Percentiles rank a stretch among this genome's conserved stretches.
phyloP scores from a whole-genome alignment of 2,113 vertebrate species.

The Lota lota region DNA sequence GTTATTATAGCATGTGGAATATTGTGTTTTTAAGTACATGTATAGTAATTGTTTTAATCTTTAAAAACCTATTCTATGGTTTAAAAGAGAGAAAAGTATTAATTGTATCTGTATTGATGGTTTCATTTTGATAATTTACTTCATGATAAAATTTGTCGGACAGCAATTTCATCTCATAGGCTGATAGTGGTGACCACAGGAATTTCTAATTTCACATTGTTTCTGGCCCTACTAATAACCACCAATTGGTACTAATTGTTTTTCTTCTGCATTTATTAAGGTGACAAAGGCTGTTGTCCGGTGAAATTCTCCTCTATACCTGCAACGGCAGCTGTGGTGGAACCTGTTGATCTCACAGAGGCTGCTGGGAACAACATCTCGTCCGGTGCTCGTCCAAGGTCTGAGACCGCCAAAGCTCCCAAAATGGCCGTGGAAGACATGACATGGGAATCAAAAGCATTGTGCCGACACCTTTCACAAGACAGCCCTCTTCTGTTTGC shows the following conservation, averaged over 20 bases:
- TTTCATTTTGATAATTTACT: too few species aligned
- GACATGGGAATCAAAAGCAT: not conserved
- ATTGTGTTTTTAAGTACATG: not conserved
- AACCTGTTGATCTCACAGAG: not conserved
- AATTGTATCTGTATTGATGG: too few species aligned
- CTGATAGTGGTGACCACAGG: too few species aligned
- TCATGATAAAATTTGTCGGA: too few species aligned
- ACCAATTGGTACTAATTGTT: not conserved
- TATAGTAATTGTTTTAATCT: too few species aligned
- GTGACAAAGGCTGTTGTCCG: conserved; percentile 17
- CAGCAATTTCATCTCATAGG: too few species aligned
- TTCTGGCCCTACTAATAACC: too few species aligned
- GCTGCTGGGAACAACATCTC: not conserved
- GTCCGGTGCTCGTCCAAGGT: not conserved
- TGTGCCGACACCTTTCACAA: not conserved
- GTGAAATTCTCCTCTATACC: not conserved
- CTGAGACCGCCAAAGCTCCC: not conserved
- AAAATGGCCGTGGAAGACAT: not conserved
- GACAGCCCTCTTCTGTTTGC: not conserved
- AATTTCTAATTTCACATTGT: too few species aligned
- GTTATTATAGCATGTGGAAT: not conserved
- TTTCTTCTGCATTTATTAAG: not conserved
- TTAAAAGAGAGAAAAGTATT: too few species aligned
- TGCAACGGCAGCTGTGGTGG: not conserved
- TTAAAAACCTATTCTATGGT: too few species aligned